phyloP scores from a whole-genome alignment of 1,140 invertebrate species.

The Geopemphigus sp. region DNA sequence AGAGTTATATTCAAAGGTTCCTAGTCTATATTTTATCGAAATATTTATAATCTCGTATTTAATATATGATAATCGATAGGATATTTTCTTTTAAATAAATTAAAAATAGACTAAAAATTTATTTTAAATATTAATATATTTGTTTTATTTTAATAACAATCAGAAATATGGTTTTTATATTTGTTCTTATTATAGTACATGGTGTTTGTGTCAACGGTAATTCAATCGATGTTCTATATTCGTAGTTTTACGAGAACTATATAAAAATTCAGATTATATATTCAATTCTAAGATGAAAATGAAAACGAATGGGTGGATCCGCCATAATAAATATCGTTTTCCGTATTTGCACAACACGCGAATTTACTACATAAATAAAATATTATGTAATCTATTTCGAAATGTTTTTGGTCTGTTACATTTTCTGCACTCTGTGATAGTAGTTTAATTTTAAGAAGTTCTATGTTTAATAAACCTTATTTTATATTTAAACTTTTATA shows the following conservation, averaged over 20 bases:
- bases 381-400: neutral
- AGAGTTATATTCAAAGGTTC: neutral
- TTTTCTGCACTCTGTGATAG: neutral
- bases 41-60: neutral
- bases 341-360: neutral
- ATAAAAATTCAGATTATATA: neutral
- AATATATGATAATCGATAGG: neutral
- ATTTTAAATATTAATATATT: too few relatives aligned
- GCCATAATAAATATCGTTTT: neutral
- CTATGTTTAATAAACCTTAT: neutral
- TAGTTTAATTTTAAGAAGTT: neutral
- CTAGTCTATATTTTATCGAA: neutral
- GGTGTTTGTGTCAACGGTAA: too few relatives aligned
- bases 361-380: neutral
- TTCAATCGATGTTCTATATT: too few relatives aligned
- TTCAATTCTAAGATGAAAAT: neutral
- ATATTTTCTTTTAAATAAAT: too few relatives aligned
- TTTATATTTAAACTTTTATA: neutral
- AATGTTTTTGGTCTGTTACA: neutral
- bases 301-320: neutral
- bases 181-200: too few relatives aligned
- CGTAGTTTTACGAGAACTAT: too few relatives aligned
- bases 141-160: too few relatives aligned
- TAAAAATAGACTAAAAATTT: too few relatives aligned
- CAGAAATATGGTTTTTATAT: too few relatives aligned